These are phyloP conservation scores for Epicampocera succincta DNA, from an alignment of 2,888 invertebrate genomes.

Conservation along the genomic window DNA sequence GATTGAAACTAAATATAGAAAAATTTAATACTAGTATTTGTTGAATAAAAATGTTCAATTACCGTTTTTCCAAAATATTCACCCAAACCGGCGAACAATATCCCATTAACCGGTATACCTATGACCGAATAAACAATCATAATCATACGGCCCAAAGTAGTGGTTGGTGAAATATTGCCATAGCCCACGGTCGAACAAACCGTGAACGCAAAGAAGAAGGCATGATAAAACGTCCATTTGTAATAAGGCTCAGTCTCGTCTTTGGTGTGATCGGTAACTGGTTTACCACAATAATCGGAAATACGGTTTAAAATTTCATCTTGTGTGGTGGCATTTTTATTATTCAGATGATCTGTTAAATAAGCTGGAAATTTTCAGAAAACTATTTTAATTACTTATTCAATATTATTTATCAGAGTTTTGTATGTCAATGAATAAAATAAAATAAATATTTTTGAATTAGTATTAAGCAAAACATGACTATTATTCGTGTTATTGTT, in stretches of 20 bases:
- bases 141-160: conserved; percentile 89
- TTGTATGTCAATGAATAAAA: too few species aligned
- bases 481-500: too few species aligned
- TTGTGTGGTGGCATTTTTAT: conserved; percentile 76
- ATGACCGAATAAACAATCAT: conserved; percentile 94
- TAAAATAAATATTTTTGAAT: too few species aligned
- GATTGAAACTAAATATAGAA: conserved; percentile 85
- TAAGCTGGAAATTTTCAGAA: conserved; percentile 74
- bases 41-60: conserved; percentile 72
- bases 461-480: too few species aligned
- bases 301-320: conserved; percentile 82
- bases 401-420: too few species aligned
- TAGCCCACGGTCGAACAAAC: conserved; percentile 96
- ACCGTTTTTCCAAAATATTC: conserved; percentile 92
- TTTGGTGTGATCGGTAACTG: conserved; percentile 86
- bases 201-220: conserved; percentile 94
- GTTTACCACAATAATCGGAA: conserved; percentile 88
- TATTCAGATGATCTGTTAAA: conserved; percentile 76
- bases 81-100: conserved; percentile 89
- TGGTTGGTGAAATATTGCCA: conserved; percentile 93
- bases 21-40: background rate
- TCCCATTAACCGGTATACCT: conserved; percentile 84
- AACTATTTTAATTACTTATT: background rate
- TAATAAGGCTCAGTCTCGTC: conserved; percentile 84
- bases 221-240: conserved; percentile 95